These are phyloP conservation scores for Arremon aurantiirostris DNA, from an alignment of 2,797 vertebrate species.

Conservation along the genomic window DNA sequence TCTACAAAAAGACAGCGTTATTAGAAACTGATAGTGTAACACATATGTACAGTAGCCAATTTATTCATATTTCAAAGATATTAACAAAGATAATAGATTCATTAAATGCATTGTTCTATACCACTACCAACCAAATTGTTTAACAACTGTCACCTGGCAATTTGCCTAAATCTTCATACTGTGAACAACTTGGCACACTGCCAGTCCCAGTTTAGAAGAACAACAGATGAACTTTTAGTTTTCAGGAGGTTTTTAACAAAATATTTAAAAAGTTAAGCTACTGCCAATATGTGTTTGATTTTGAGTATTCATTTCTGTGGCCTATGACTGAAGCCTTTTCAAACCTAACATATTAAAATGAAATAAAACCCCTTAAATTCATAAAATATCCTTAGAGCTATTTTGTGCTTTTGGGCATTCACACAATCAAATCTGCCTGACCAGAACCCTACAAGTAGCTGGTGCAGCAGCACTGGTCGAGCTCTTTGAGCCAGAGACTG, in stretches of 20 bases:
- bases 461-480: not conserved
- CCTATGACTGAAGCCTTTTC: not conserved
- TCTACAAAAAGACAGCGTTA: slow-evolving; percentile 15
- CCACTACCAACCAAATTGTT: not conserved
- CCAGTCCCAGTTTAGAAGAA: not conserved
- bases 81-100: not conserved
- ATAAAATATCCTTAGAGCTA: not conserved
- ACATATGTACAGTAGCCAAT: slow-evolving; percentile 46
- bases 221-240: not conserved
- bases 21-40: slow-evolving; percentile 32
- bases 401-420: not conserved
- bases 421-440: not conserved
- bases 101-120: not conserved
- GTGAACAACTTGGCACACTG: not conserved
- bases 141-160: not conserved
- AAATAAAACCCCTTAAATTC: not conserved
- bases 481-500: not conserved
- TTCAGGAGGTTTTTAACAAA: not conserved
- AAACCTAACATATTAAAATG: not conserved
- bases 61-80: slow-evolving; percentile 40
- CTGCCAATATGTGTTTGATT: slow-evolving; percentile 46
- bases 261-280: slow-evolving; percentile 5
- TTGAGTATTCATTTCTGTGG: not conserved
- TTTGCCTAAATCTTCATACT: not conserved
- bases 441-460: not conserved